Evolutionary conservation across 1,140 invertebrate species (phyloP), one percentile per base, ranked within the genome.

Genomic region (Propsilocerus akamusi): DNA sequence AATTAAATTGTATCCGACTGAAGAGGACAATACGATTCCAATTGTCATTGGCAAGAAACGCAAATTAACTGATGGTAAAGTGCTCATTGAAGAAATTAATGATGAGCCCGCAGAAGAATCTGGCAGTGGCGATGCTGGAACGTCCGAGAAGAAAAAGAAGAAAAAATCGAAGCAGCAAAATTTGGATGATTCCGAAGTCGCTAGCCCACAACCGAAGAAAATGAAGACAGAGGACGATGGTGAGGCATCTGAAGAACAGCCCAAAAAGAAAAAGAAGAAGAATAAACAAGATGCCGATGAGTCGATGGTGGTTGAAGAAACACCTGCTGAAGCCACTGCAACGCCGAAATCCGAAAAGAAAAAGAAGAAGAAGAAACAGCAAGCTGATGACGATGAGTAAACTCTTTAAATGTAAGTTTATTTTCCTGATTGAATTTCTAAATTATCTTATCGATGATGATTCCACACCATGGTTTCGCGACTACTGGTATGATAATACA

Each of bases 251-350:
- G 57, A 59, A 50, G 48, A 58, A 17, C 50, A 52, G 22, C 53
- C 52, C 0, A 55, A 58, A 46, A 68, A 68, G 51, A 70, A 69
- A 49, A 69, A 69, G 55, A 67, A 65, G 52, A 57, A 57, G 22
- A 60, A 64, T 51, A 55, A 59, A 49, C 63, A 64, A 49, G 56
- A 50, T 11, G 49, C 55, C 20, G 61, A 59, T 5, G 54, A 55
- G 28, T 55, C 58, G 51, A 53, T 60, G 49, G 47, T 54, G 7
- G 54, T 52, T 25, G 53, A 51, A 46, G 52, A 49, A 37, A 55
- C 58, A 50, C 32, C 53, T 23, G 53, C 55, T 24, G 49, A 54
- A 51, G 41, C 41, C 5, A n/a, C 50, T 25, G 55, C 56, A 52
- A 54, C 50, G 32, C 50, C 46, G 17, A 51, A 49, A 25, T 52